Base-by-base conservation (phyloP, 2,113 vertebrate genomes). In the Herpetotheres cachinnans region DNA sequence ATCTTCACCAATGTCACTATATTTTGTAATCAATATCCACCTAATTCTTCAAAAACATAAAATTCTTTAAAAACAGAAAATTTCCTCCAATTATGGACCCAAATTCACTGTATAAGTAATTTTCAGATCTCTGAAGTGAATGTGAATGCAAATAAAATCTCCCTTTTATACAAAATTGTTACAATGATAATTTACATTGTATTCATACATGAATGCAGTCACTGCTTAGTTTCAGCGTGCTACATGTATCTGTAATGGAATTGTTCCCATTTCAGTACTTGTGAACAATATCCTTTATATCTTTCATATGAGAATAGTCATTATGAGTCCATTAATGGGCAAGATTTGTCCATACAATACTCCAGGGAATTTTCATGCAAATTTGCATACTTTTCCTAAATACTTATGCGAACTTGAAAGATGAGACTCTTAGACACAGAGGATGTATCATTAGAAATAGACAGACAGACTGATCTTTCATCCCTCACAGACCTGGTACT, bases 321-420 rank as follows among this genome's bases (percentile, higher is more conserved):
- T 96, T 96, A 96, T 77, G 90, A 93, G 91, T 82, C 86, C 96
- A 96, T 96, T 95, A 95, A 97, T 96, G 84, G 96, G 74, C 71
- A 95, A 95, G 89, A 94, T 93, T 93, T 95, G 94, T 97, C 95
- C 97, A 80, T 93, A 92, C 56, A 94, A 91, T 96, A 93, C 95
- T 91, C 95, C 70, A 80, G 95, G 88, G 97, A 96, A 93, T 94
- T 91, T 95, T 97, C 81, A 90, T 80, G 91, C 61, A 93, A 94
- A 97, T 96, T 94, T 96, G 73, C 93, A 93, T 96, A 89, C 34
- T 94, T 95, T 95, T 91, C 78, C 91, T 95, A 96, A 93, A 92
- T 92, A 94, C 63, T 80, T 69, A 84, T 94, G 91, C 0, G 7
- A 95, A 94, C 72, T 90, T 91, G 96, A 93, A 96, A 92, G 95